These are phyloP conservation scores for Chionomys nivalis DNA, from an alignment of 2,113 vertebrate species.

Conservation along the genomic window DNA sequence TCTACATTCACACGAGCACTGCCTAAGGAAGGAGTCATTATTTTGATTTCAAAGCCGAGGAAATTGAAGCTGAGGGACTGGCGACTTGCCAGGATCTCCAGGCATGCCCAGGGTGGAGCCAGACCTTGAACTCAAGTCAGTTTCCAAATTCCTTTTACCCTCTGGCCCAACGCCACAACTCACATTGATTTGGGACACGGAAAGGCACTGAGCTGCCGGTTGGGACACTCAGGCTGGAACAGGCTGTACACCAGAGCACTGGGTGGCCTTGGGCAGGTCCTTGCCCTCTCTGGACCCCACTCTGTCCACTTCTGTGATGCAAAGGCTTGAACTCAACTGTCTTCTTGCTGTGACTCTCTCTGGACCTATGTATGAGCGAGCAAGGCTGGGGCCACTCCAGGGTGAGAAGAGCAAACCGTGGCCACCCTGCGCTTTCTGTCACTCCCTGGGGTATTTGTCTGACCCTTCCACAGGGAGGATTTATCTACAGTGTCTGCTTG, in stretches of 20 bases:
- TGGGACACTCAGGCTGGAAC: neutral
- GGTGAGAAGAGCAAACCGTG: neutral
- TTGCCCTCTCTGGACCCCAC: neutral
- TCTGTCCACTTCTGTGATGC: neutral
- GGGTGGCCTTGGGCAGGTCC: neutral
- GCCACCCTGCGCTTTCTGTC: neutral
- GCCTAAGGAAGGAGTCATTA: neutral
- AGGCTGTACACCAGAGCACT: neutral
- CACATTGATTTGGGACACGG: neutral
- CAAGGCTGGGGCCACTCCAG: neutral
- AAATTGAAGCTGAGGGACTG: neutral
- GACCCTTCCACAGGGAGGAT: neutral
- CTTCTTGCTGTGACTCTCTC: neutral
- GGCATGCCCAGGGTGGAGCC: neutral
- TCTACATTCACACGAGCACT: neutral
- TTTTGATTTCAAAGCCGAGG: constrained; percentile 38
- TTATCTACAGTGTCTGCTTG: neutral
- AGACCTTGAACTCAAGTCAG: neutral
- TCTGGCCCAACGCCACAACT: neutral
- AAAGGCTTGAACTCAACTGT: neutral
- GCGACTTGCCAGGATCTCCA: neutral
- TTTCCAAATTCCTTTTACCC: neutral
- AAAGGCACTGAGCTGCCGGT: neutral
- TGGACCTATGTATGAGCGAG: neutral
- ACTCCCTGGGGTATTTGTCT: neutral